Evolutionary conservation across 2,888 invertebrate genomes (phyloP).

Genomic region (Cosmorhoe ocellata): DNA sequence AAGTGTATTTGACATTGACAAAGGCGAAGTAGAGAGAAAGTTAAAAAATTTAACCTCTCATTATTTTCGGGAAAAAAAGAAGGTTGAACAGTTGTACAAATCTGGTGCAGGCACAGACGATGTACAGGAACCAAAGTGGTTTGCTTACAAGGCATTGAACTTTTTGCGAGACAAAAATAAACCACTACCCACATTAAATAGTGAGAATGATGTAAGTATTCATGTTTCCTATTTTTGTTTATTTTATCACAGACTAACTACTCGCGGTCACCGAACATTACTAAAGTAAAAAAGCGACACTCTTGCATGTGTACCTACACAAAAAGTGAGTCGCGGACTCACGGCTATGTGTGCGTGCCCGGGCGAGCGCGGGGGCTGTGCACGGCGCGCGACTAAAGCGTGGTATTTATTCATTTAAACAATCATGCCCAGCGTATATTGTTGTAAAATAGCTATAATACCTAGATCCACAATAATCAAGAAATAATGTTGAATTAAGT

Average conservation of each 20-base stretch:
- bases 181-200: constrained; percentile 9
- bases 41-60: constrained; percentile 18
- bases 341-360: too few species aligned
- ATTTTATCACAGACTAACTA: constrained; percentile 4
- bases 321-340: too few species aligned
- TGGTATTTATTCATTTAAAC: too few species aligned
- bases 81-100: constrained; percentile 21
- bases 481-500: not conserved
- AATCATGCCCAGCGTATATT: not conserved
- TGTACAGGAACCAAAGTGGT: not conserved
- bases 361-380: too few species aligned
- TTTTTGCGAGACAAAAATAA: not conserved
- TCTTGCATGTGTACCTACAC: too few species aligned
- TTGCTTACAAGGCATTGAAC: not conserved
- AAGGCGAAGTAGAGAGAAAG: constrained; percentile 23
- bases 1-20: constrained; percentile 16
- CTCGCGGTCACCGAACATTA: too few species aligned
- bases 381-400: too few species aligned
- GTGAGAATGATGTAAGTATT: constrained; percentile 3
- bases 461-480: not conserved
- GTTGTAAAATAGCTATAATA: not conserved
- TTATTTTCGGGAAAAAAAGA: constrained; percentile 25
- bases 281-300: too few species aligned
- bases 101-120: not conserved
- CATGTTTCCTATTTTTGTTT: constrained; percentile 5